Percentiles rank a stretch among this genome's conserved stretches.
These are phyloP conservation scores for Bellardia pandia DNA, from an alignment of 2,888 invertebrate genomes.

Conservation along the genomic window DNA sequence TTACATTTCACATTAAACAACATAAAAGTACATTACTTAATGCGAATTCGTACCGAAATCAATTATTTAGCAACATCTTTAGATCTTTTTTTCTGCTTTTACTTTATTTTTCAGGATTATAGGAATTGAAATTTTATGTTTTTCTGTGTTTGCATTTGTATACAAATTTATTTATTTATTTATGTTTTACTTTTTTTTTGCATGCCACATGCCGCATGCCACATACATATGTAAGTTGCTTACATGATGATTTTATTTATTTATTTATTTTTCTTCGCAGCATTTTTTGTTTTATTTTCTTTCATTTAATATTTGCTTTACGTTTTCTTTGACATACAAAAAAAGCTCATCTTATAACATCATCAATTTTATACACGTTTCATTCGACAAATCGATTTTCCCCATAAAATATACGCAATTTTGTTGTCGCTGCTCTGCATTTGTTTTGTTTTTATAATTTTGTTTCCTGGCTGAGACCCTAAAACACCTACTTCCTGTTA, in stretches of 20 bases:
- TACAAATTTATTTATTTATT: not conserved
- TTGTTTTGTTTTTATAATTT: not conserved
- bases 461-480: not conserved
- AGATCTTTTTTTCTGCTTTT: not conserved
- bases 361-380: conserved; percentile 60
- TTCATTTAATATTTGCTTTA: not conserved
- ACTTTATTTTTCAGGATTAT: not conserved
- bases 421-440: too few relatives aligned
- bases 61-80: conserved; percentile 20
- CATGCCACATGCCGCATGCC: not conserved
- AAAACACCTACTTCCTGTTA: not conserved
- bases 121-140: not conserved
- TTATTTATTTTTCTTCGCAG: not conserved
- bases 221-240: not conserved
- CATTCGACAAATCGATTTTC: conserved; percentile 50
- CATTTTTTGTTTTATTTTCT: not conserved
- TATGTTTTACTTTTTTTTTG: not conserved
- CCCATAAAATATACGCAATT: not conserved
- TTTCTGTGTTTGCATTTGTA: not conserved
- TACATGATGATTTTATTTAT: conserved; percentile 4
- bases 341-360: conserved; percentile 27
- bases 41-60: not conserved
- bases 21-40: too few relatives aligned
- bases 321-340: not conserved
- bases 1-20: too few relatives aligned